Evolutionary conservation across 2,797 vertebrate species (phyloP).

Genomic region (Sebastes cheni): DNA sequence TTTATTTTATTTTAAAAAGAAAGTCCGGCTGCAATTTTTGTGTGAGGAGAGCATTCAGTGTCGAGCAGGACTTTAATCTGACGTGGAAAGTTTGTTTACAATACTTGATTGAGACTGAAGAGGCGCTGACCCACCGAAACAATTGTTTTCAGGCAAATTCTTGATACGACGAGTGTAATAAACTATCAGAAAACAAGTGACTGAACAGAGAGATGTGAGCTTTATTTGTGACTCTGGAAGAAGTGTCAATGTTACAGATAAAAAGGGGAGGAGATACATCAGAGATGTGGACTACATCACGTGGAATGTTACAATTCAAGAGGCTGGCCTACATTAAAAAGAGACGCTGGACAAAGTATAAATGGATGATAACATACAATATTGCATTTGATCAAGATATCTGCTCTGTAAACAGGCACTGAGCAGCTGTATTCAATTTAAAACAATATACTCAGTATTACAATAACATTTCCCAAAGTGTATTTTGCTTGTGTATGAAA

Average conservation of each 20-base stretch:
- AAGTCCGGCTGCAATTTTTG: background rate
- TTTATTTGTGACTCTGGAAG: conserved; percentile 76
- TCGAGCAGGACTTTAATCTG: background rate
- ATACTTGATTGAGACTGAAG: background rate
- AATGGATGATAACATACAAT: conserved; percentile 56
- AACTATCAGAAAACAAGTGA: conserved; percentile 32
- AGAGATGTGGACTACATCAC: conserved; percentile 53
- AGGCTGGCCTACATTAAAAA: conserved; percentile 55
- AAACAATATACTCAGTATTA: conserved; percentile 54
- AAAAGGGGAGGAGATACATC: conserved; percentile 48
- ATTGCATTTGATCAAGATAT: conserved; percentile 72
- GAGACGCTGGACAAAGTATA: conserved; percentile 46
- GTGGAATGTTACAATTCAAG: conserved; percentile 78
- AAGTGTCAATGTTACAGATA: conserved; percentile 64
- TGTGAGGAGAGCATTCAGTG: background rate
- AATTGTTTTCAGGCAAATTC: background rate
- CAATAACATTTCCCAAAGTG: conserved; percentile 43
- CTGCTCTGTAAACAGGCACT: conserved; percentile 55
- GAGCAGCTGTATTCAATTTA: conserved; percentile 51
- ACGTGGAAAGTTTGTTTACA: conserved; percentile 32
- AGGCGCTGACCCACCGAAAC: background rate
- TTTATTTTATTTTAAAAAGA: background rate
- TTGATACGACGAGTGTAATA: conserved; percentile 30
- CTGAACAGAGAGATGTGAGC: conserved; percentile 54
- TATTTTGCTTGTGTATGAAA: conserved; percentile 51